These are phyloP conservation scores for Crotalus helleri DNA, from an alignment of 2,113 vertebrate species.

Conservation along the genomic window DNA sequence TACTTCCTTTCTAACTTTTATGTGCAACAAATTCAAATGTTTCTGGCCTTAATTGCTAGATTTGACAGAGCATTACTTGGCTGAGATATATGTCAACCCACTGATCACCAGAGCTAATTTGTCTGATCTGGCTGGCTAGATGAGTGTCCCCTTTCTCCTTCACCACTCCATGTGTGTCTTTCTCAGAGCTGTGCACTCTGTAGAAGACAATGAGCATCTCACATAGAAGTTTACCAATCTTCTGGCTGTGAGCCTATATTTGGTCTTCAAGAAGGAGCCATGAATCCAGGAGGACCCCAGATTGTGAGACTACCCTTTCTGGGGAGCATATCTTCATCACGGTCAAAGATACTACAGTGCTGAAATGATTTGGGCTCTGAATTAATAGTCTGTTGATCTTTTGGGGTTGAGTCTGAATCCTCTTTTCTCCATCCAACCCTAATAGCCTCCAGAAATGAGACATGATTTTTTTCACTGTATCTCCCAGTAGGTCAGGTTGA, in stretches of 20 bases:
- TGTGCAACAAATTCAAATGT: slow-evolving; percentile 33
- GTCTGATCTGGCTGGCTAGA: too few relatives aligned
- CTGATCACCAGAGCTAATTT: neutral
- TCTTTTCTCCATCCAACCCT: neutral
- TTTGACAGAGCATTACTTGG: slow-evolving; percentile 52
- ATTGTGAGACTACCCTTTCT: neutral
- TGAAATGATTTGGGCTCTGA: neutral
- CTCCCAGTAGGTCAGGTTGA: neutral
- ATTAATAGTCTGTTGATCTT: neutral
- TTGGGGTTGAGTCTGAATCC: neutral
- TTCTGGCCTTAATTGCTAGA: slow-evolving; percentile 32
- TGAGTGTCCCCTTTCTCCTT: neutral
- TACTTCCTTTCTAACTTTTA: slow-evolving; percentile 30
- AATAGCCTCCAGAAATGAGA: neutral
- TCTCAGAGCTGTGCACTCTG: neutral
- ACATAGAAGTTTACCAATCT: neutral
- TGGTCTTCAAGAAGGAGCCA: neutral
- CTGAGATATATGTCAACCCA: neutral
- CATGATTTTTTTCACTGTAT: neutral
- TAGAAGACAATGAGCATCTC: neutral
- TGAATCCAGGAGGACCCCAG: neutral
- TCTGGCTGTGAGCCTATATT: neutral
- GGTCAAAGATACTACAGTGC: neutral
- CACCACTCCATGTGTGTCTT: neutral
- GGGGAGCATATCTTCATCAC: neutral